A percentile compares a stretch with the other conserved stretches of the same genome.
These are phyloP conservation scores for Drosophila obscura DNA, from an alignment of 1,140 invertebrate species.

Conservation along the genomic window DNA sequence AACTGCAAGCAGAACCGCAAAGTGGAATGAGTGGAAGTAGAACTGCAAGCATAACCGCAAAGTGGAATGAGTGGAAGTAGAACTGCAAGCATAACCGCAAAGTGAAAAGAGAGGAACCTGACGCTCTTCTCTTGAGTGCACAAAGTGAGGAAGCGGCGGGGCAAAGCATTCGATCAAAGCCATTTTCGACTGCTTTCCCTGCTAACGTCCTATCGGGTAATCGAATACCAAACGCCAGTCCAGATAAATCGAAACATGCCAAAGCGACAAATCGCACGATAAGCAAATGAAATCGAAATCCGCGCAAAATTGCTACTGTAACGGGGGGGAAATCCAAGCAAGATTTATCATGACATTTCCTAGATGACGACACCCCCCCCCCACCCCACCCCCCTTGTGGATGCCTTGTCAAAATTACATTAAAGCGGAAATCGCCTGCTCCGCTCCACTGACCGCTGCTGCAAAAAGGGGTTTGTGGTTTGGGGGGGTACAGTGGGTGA, in stretches of 20 bases:
- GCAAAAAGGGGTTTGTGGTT: not conserved
- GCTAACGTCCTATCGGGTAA: conserved; percentile 52
- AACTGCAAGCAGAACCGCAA: too few species aligned
- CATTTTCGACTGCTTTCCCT: conserved; percentile 33
- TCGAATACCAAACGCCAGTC: conserved; percentile 47
- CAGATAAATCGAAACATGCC: conserved; percentile 75
- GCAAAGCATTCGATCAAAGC: conserved; percentile 7
- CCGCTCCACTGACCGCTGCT: conserved; percentile 53
- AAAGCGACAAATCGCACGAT: conserved; percentile 72
- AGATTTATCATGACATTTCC: conserved; percentile 74
- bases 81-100: too few species aligned
- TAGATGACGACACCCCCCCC: conserved; percentile 39
- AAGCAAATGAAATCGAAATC: conserved; percentile 59
- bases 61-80: too few species aligned
- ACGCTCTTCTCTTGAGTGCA: too few species aligned
- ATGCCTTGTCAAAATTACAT: conserved; percentile 78
- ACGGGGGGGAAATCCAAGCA: conserved; percentile 58
- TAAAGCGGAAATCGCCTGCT: conserved; percentile 72
- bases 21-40: too few species aligned
- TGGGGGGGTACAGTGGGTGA: conserved; percentile 11
- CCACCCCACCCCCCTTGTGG: conserved; percentile 4
- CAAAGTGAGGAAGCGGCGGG: not conserved
- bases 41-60: too few species aligned
- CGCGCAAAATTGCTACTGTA: conserved; percentile 66
- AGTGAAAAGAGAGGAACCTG: too few species aligned